Evolutionary conservation across 2,888 invertebrate species (phyloP).

Genomic region (Homarus gammarus): DNA sequence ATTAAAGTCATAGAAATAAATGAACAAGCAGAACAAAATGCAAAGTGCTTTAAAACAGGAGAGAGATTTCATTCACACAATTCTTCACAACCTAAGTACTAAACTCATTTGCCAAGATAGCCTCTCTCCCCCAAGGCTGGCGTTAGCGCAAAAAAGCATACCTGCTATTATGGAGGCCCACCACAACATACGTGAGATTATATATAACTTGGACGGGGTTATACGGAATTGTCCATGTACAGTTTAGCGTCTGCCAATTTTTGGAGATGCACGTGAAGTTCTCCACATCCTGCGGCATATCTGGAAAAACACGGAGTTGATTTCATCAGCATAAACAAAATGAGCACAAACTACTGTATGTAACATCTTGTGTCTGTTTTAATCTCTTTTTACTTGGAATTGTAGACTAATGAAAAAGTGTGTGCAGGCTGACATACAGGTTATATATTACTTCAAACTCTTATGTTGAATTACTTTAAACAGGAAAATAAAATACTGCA

Average conservation of each 20-base stretch:
- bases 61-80: neutral
- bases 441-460: too few relatives aligned
- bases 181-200: slow-evolving; percentile 79
- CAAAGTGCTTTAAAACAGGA: neutral
- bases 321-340: too few relatives aligned
- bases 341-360: neutral
- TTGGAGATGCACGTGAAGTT: slow-evolving; percentile 87
- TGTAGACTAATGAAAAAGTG: too few relatives aligned
- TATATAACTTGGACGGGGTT: slow-evolving; percentile 83
- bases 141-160: slow-evolving; percentile 60
- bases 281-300: slow-evolving; percentile 83
- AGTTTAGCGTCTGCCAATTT: slow-evolving; percentile 87
- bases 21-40: neutral
- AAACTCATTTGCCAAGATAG: neutral
- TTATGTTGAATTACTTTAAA: too few relatives aligned
- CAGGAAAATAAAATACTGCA: too few relatives aligned
- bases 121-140: slow-evolving; percentile 6
- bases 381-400: too few relatives aligned
- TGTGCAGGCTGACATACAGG: too few relatives aligned
- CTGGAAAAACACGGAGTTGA: too few relatives aligned
- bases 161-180: slow-evolving; percentile 54
- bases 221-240: slow-evolving; percentile 85
- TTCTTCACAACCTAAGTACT: slow-evolving; percentile 11
- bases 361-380: too few relatives aligned
- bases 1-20: neutral